Evolutionary conservation across 2,888 invertebrate genomes (phyloP).

Genomic region (Anoplius nigerrimus): DNA sequence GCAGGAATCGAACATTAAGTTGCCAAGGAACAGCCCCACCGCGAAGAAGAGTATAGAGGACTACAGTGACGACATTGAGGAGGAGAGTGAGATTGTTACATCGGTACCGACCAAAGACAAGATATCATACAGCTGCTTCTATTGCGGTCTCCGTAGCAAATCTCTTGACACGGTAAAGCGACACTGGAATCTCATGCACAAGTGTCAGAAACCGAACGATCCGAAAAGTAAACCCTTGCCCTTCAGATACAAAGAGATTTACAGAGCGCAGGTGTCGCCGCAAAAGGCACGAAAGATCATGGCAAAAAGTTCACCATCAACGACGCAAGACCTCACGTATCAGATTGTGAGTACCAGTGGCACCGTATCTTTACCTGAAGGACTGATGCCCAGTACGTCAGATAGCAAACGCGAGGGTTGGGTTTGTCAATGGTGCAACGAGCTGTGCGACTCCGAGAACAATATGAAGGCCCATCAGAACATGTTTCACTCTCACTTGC

Average conservation of each 20-base stretch:
- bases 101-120: slow-evolving; percentile 20
- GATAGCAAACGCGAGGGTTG: slow-evolving; percentile 48
- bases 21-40: slow-evolving; percentile 21
- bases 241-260: slow-evolving; percentile 56
- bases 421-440: slow-evolving; percentile 69
- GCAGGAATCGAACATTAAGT: slow-evolving; percentile 27
- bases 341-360: background rate
- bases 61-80: slow-evolving; percentile 58
- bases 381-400: background rate
- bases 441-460: slow-evolving; percentile 63
- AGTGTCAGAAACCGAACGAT: slow-evolving; percentile 7
- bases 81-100: slow-evolving; percentile 32
- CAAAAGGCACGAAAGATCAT: background rate
- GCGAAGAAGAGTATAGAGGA: slow-evolving; percentile 43
- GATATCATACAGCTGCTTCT: slow-evolving; percentile 61
- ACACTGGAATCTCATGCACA: slow-evolving; percentile 66
- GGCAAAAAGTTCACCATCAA: background rate
- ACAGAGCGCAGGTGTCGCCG: background rate
- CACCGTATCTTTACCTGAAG: background rate
- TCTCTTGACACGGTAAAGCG: slow-evolving; percentile 56
- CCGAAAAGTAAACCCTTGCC: slow-evolving; percentile 41
- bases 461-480: slow-evolving; percentile 71
- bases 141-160: slow-evolving; percentile 61
- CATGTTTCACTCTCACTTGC: slow-evolving; percentile 71
- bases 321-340: background rate